Conservation (phyloP, 2,888 invertebrate genomes). For the Halocaridina rubra region DNA sequence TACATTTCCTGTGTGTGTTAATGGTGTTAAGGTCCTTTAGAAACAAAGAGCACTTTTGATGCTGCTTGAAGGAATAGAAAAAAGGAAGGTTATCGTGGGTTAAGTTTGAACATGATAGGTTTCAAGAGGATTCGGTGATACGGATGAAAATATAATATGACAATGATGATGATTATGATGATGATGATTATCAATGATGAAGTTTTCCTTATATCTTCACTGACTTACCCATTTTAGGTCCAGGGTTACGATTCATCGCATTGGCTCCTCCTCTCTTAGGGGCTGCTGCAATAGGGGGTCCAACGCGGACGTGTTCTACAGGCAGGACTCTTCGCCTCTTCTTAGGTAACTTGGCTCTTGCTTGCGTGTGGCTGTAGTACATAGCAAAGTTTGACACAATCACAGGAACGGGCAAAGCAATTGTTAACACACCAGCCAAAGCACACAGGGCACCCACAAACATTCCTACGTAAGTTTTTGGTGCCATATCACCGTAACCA, state of each 20-base stretch:
- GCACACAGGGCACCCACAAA: constrained; percentile 98
- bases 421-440: constrained; percentile 96
- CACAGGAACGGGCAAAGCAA: constrained; percentile 98
- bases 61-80: background rate
- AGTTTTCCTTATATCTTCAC: background rate
- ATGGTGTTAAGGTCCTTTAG: too few relatives aligned
- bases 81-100: background rate
- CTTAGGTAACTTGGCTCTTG: constrained; percentile 98
- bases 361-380: constrained; percentile 94
- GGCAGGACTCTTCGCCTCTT: constrained; percentile 96
- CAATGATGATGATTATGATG: background rate
- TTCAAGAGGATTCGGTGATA: constrained; percentile 11
- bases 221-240: constrained; percentile 64
- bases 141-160: background rate
- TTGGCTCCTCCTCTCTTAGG: constrained; percentile 72
- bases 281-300: constrained; percentile 72
- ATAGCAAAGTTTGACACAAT: constrained; percentile 99
- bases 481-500: constrained; percentile 98
- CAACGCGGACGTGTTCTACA: constrained; percentile 84
- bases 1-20: too few relatives aligned
- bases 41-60: background rate
- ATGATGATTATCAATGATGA: background rate
- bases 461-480: constrained; percentile 98
- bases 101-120: background rate
- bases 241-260: constrained; percentile 65